These are phyloP conservation scores for Lasioglossum morio DNA, from an alignment of 2,888 invertebrate species.

Conservation along the genomic window DNA sequence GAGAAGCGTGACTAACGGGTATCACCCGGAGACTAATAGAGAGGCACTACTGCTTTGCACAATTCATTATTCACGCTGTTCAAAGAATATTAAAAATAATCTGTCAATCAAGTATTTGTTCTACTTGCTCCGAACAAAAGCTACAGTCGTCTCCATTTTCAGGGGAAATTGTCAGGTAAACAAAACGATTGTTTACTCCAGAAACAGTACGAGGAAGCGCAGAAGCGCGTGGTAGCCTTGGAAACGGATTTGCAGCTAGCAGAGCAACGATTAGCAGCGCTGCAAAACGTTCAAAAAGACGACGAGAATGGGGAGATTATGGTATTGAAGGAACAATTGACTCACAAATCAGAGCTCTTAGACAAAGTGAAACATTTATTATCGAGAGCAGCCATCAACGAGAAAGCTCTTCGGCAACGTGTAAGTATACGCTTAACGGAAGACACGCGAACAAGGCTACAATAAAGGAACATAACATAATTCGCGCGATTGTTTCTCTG, in stretches of 20 bases:
- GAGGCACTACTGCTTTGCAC: background rate
- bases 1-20: background rate
- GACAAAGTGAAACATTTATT: constrained; percentile 88
- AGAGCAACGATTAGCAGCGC: constrained; percentile 72
- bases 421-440: constrained; percentile 78
- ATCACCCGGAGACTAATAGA: background rate
- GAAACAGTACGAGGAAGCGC: constrained; percentile 74
- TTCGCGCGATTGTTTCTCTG: constrained; percentile 20
- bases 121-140: background rate
- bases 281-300: constrained; percentile 82
- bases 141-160: background rate
- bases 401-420: constrained; percentile 88
- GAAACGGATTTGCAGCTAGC: constrained; percentile 79
- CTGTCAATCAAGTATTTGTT: background rate
- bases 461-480: constrained; percentile 23
- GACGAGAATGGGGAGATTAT: constrained; percentile 84
- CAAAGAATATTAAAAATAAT: background rate
- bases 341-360: constrained; percentile 87
- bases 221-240: constrained; percentile 74
- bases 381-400: constrained; percentile 88
- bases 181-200: constrained; percentile 87
- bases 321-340: constrained; percentile 86
- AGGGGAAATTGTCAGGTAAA: constrained; percentile 36
- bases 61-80: background rate
- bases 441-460: constrained; percentile 9